Percentiles rank a stretch among this genome's conserved stretches.
Conservation (phyloP, 2,888 invertebrate genomes). For the Hydraecia micacea region DNA sequence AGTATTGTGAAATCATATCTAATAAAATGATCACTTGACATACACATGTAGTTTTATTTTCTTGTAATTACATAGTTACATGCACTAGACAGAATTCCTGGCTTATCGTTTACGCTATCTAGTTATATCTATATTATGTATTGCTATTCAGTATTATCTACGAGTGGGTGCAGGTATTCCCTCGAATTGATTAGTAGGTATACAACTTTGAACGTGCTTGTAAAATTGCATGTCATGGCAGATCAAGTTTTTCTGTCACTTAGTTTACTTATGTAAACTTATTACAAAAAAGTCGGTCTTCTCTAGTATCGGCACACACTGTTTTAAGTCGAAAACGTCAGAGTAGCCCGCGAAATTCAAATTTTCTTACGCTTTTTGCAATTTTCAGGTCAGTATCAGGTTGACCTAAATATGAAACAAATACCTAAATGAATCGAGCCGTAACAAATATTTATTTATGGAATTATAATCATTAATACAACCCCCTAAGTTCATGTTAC, state of each 20-base stretch:
- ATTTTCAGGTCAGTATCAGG: too few relatives aligned
- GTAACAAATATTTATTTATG: background rate
- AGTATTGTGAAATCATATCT: background rate
- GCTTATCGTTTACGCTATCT: constrained; percentile 43
- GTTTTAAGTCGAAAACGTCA: too few relatives aligned
- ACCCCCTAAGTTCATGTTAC: too few relatives aligned
- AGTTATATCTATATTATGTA: constrained; percentile 13
- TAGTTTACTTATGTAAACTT: background rate
- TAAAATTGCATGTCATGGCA: background rate
- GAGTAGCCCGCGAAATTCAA: too few relatives aligned
- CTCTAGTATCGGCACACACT: background rate
- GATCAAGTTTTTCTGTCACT: background rate
- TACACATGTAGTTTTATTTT: constrained; percentile 11
- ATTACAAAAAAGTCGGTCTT: background rate
- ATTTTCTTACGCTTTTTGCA: too few relatives aligned
- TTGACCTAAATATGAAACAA: background rate
- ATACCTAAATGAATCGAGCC: background rate
- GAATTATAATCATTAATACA: background rate
- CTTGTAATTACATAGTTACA: constrained; percentile 17
- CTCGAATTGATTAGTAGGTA: constrained; percentile 30
- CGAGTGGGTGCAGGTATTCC: constrained; percentile 53
- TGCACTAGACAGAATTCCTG: constrained; percentile 30
- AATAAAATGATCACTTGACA: constrained; percentile 12
- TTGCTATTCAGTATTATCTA: constrained; percentile 23
- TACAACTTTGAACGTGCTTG: background rate